Evolutionary conservation across 2,113 vertebrate genomes (phyloP).

Genomic region (Balaenoptera acutorostrata): DNA sequence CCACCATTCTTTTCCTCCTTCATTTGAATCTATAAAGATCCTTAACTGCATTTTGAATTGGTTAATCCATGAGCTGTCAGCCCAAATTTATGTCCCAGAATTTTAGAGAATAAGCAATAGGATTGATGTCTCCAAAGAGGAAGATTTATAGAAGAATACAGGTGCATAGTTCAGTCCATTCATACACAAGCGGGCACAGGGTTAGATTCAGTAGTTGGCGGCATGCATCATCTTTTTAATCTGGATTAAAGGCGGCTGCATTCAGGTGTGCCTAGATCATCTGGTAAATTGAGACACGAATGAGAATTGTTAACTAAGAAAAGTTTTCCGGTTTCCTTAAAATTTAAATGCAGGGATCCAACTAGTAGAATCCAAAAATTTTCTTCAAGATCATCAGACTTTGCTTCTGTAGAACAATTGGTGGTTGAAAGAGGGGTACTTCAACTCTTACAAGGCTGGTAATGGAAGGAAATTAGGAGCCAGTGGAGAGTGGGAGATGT

Average conservation of each 20-base stretch:
- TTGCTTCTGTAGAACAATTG: not conserved
- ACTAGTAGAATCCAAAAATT: not conserved
- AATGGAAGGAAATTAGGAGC: not conserved
- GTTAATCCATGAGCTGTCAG: not conserved
- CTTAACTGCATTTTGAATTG: constrained; percentile 27
- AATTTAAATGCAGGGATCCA: not conserved
- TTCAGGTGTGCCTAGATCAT: not conserved
- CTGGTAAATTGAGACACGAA: constrained; percentile 19
- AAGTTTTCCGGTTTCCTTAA: not conserved
- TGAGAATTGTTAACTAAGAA: not conserved
- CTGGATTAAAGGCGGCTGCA: not conserved
- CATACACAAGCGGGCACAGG: not conserved
- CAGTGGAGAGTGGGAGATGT: not conserved
- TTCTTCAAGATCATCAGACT: not conserved
- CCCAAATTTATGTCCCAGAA: not conserved
- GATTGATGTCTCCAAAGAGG: not conserved
- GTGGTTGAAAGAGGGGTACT: not conserved
- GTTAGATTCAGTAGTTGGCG: not conserved
- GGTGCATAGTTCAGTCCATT: not conserved
- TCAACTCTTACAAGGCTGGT: not conserved
- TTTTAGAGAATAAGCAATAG: not conserved
- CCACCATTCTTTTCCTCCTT: not conserved
- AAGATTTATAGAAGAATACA: not conserved
- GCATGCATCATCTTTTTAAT: not conserved
- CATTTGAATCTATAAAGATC: not conserved